Percentiles rank a stretch among this genome's conserved stretches.
These are phyloP conservation scores for Bactericera cockerelli DNA, from an alignment of 1,140 invertebrate species.

Conservation along the genomic window DNA sequence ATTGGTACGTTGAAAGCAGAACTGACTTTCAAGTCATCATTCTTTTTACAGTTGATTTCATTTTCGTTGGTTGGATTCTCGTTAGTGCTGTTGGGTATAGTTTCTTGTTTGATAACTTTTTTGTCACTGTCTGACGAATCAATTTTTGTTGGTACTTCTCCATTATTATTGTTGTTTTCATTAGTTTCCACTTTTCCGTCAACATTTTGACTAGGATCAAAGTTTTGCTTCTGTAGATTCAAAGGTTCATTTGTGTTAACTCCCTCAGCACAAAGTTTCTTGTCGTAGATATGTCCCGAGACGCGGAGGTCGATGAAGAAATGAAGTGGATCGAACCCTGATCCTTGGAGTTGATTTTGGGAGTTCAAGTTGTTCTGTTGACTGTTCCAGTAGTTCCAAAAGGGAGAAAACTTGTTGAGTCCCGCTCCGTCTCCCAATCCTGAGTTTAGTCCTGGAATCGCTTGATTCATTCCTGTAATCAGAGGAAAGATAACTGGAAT, in stretches of 20 bases:
- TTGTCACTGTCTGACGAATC: not conserved
- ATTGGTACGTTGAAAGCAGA: not conserved
- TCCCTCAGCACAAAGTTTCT: slow-evolving; percentile 33
- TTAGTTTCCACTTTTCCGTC: not conserved
- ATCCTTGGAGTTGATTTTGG: slow-evolving; percentile 38
- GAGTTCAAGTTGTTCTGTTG: slow-evolving; percentile 34
- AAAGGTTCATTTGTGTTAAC: not conserved
- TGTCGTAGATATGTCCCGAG: slow-evolving; percentile 61
- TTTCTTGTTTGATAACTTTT: not conserved
- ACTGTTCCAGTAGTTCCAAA: slow-evolving; percentile 6
- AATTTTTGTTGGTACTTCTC: not conserved
- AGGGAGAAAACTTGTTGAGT: not conserved
- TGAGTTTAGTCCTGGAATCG: not conserved
- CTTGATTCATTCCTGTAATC: not conserved
- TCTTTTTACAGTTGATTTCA: not conserved
- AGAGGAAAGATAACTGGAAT: too few species aligned
- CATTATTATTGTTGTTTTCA: not conserved
- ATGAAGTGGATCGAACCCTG: slow-evolving; percentile 60
- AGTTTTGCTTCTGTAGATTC: not conserved
- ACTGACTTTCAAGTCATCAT: not conserved
- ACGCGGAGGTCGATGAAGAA: slow-evolving; percentile 66
- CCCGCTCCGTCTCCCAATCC: not conserved
- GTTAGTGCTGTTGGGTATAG: too few species aligned
- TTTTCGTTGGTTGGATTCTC: too few species aligned
- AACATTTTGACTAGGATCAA: not conserved